Percentiles rank a stretch among this genome's conserved stretches.
These are phyloP conservation scores for Myxocyprinus asiaticus DNA, from an alignment of 2,113 vertebrate genomes.

Conservation along the genomic window DNA sequence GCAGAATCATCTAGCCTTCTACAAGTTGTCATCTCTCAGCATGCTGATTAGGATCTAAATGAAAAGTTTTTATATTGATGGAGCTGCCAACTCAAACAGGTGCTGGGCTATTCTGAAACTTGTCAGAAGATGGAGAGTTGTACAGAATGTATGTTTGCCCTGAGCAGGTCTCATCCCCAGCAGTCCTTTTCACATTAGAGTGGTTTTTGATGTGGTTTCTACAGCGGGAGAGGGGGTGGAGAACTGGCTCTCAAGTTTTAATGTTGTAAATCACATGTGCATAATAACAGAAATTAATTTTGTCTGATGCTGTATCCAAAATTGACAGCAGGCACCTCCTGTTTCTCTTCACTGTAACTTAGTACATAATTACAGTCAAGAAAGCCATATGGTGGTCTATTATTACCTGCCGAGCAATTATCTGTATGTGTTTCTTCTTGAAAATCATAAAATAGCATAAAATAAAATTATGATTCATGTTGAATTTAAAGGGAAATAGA, in stretches of 20 bases:
- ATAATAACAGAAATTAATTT: constrained; percentile 44
- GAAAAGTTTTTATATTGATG: too few relatives aligned
- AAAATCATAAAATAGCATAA: neutral
- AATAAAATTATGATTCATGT: constrained; percentile 26
- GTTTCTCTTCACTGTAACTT: constrained; percentile 30
- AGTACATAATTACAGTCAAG: constrained; percentile 43
- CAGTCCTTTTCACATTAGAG: neutral
- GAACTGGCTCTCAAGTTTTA: constrained; percentile 9
- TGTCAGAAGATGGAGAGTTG: neutral
- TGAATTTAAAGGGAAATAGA: neutral
- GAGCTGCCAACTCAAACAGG: too few relatives aligned
- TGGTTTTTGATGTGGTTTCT: constrained; percentile 41
- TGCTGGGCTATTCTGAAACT: too few relatives aligned
- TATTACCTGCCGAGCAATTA: constrained; percentile 31
- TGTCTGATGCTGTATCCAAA: constrained; percentile 41
- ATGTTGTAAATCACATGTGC: constrained; percentile 36
- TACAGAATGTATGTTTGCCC: neutral
- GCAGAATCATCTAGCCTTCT: too few relatives aligned
- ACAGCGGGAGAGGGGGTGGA: neutral
- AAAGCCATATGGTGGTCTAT: constrained; percentile 8
- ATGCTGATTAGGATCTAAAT: too few relatives aligned
- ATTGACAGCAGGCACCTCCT: constrained; percentile 29
- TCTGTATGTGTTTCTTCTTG: constrained; percentile 3
- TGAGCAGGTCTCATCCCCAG: neutral
- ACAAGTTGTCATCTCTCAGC: too few relatives aligned